phyloP scores from a whole-genome alignment of 1,140 invertebrate genomes.

The Limonius californicus region DNA sequence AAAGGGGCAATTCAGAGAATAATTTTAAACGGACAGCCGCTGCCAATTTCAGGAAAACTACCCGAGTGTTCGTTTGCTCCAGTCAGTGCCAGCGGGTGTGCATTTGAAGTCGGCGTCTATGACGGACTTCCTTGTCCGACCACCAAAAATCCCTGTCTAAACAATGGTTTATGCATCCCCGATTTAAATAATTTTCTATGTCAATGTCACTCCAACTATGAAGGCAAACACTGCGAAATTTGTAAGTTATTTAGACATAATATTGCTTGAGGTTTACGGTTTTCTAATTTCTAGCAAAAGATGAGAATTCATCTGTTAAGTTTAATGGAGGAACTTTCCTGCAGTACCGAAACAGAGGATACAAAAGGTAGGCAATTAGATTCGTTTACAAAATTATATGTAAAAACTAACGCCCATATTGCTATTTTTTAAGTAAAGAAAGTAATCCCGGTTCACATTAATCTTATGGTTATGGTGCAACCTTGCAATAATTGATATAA shows the following conservation, averaged over 20 bases:
- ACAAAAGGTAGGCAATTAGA: constrained; percentile 39
- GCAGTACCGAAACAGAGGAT: constrained; percentile 42
- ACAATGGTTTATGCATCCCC: constrained; percentile 74
- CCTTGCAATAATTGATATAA: no score
- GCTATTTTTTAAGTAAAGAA: no score
- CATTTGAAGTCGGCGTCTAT: constrained; percentile 52
- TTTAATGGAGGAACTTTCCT: constrained; percentile 43
- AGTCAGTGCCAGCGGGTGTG: constrained; percentile 36
- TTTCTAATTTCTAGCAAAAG: constrained; percentile 30
- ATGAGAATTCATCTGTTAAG: constrained; percentile 38
- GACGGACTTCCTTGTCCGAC: constrained; percentile 66
- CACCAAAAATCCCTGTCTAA: constrained; percentile 63
- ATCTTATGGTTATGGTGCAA: no score
- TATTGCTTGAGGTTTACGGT: no score
- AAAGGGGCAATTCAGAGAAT: constrained; percentile 81
- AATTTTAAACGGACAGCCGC: constrained; percentile 71
- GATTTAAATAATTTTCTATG: constrained; percentile 67
- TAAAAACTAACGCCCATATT: no score
- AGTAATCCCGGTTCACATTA: no score
- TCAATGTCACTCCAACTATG: constrained; percentile 62
- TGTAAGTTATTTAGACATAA: constrained; percentile 54
- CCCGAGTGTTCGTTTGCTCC: constrained; percentile 35
- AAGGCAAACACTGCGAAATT: constrained; percentile 70
- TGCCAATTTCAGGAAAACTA: constrained; percentile 51
- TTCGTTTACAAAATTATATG: not conserved